Conservation (phyloP, 35 echinoderm and acorn worm genomes). For the Amphiura filiformis region DNA sequence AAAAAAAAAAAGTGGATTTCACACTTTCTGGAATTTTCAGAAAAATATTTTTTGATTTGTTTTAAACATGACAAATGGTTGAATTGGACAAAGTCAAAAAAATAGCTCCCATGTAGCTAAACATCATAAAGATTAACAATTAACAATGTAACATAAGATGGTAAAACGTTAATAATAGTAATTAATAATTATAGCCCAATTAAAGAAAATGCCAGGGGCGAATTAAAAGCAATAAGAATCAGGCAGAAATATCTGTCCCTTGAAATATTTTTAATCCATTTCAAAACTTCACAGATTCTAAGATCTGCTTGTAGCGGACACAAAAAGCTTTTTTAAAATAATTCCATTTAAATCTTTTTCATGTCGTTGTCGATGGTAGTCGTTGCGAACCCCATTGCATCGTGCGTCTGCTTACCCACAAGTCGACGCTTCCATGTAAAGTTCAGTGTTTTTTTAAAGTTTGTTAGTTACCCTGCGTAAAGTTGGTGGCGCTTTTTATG, state of each 20-base stretch:
- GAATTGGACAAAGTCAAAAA: not conserved
- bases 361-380: not conserved
- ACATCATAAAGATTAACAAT: not conserved
- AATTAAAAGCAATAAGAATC: not conserved
- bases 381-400: not conserved
- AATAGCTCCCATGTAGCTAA: not conserved
- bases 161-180: not conserved
- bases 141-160: not conserved
- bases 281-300: not conserved
- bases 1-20: not conserved
- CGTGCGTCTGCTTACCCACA: too few relatives aligned
- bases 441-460: not conserved
- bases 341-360: not conserved
- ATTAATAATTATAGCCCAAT: not conserved
- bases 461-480: not conserved
- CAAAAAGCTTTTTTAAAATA: not conserved
- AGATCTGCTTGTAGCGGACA: not conserved
- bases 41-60: not conserved
- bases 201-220: slow-evolving; percentile 4
- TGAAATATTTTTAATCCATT: not conserved
- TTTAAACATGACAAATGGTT: not conserved
- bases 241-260: not conserved
- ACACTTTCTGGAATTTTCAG: slow-evolving; percentile 11
- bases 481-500: not conserved
- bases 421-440: too few relatives aligned